Evolutionary conservation across 2,888 invertebrate species (phyloP), one percentile per base, ranked within the genome.

Genomic region (Esperia sulphurella): DNA sequence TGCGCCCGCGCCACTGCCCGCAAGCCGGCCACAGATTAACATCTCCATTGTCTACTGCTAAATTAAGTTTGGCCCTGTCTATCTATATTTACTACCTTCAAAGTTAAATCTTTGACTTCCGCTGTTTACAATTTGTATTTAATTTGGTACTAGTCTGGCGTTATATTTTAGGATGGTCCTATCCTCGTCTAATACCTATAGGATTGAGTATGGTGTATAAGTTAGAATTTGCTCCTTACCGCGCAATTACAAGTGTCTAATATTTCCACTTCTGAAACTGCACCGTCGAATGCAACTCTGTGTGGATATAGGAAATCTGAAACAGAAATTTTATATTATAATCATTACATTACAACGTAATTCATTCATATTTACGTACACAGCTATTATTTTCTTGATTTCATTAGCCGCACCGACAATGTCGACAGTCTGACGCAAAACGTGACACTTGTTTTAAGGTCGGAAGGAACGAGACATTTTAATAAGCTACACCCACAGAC

Each of bases 261-360:
- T 81, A 94, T 94, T 91, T 94, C 95, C 65, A 94, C 93, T 85
- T 95, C 95, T 54, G 94, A 94, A 60, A 93, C 92, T 58, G 93
- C 94, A 70, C 93, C 94, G 79, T 95, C 95, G 80, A 95, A 94
- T 58, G 93, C 94, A 63, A 94, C 93, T 79, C 93, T 92, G 79
- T 95, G 95, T 70, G 94, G 92, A 85, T 95, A 95, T 60, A 94
- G 92, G 78, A 94, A 94, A 92, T 95, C 95, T 94, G 93, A 63
- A 93, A 93, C 81, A 87, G 82, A 79, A 77, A 57, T 21, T 21
- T 21, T 21, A 21, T 21, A 21, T 21, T 21, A 21, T 21, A 21
- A 5, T 21, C 2, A 5, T 2, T 21, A 21, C 2, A 5, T 2
- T 21, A 21, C 21, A 21, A 21, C 21, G 21, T 21, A 21, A 21